Conservation (phyloP, 2,797 vertebrate genomes). For the Coracias cyanogaster region DNA sequence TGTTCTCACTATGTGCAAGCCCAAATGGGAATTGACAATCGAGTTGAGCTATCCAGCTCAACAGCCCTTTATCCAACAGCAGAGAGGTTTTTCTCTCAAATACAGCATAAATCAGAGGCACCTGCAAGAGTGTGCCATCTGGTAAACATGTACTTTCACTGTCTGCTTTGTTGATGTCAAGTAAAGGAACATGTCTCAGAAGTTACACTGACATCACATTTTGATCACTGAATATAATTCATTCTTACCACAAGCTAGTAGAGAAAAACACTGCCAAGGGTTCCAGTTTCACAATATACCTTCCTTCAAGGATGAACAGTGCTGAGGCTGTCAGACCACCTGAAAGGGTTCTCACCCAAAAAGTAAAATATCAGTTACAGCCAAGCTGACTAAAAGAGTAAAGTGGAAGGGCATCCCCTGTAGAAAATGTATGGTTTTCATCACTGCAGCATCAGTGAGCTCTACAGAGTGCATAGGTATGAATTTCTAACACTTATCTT, state of each 20-base stretch:
- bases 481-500: neutral
- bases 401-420: neutral
- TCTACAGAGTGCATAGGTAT: neutral
- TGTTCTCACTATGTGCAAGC: neutral
- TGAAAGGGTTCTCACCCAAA: neutral
- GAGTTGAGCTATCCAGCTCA: neutral
- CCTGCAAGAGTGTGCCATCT: neutral
- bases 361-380: neutral
- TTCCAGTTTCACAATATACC: neutral
- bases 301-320: neutral
- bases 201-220: slow-evolving; percentile 11
- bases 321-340: neutral
- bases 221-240: slow-evolving; percentile 24
- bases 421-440: neutral
- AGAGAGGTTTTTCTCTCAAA: neutral
- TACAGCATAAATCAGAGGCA: slow-evolving; percentile 4
- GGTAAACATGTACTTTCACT: neutral
- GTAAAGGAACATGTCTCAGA: neutral
- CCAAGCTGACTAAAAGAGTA: neutral
- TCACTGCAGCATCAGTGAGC: neutral
- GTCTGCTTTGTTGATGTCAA: slow-evolving; percentile 13
- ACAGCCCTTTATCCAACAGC: neutral
- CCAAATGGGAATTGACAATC: neutral
- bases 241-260: neutral
- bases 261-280: neutral